Conservation (phyloP, 2,113 vertebrate species). For the Scopus umbretta region DNA sequence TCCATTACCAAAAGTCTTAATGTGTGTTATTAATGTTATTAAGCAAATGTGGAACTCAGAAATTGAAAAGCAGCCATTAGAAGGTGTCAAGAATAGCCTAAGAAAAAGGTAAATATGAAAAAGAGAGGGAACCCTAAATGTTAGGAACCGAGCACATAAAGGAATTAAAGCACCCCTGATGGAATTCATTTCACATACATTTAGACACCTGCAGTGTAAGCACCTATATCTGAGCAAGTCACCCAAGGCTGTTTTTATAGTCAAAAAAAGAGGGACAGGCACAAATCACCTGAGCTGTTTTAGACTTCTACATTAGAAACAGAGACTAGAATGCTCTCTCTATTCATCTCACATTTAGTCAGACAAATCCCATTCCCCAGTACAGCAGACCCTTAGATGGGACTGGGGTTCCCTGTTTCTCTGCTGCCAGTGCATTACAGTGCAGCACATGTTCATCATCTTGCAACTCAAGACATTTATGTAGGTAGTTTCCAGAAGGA, state of each 20-base stretch:
- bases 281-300: not conserved
- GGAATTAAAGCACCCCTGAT: not conserved
- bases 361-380: not conserved
- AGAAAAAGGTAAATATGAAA: not conserved
- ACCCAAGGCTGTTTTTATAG: not conserved
- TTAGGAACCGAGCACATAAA: not conserved
- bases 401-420: not conserved
- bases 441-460: not conserved
- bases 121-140: not conserved
- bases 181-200: not conserved
- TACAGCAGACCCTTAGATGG: not conserved
- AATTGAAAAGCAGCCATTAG: not conserved
- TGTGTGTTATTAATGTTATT: not conserved
- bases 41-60: not conserved
- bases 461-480: not conserved
- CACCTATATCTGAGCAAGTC: not conserved
- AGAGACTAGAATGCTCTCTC: not conserved
- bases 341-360: not conserved
- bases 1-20: not conserved
- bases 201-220: not conserved
- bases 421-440: not conserved
- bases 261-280: not conserved
- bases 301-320: not conserved
- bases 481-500: not conserved
- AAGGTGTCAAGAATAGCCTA: not conserved